phyloP scores from a whole-genome alignment of 2,113 vertebrate species.

The Neolamprologus tretocephalus region DNA sequence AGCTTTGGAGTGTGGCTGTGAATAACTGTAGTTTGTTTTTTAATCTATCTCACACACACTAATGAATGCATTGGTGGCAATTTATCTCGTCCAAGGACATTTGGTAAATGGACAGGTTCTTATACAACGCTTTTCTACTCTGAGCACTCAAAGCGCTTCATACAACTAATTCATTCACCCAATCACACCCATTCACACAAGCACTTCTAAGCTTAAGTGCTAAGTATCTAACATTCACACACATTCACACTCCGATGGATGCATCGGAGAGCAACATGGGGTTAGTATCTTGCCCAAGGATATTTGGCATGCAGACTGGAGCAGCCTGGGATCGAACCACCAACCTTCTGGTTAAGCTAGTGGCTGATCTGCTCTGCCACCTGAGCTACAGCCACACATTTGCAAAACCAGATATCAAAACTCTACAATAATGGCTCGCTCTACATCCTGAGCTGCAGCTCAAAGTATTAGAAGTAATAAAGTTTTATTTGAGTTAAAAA shows the following conservation, averaged over 20 bases:
- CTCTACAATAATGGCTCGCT: background rate
- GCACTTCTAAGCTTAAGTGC: too few relatives aligned
- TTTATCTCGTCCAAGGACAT: rapidly evolving
- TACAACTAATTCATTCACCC: too few relatives aligned
- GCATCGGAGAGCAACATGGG: too few relatives aligned
- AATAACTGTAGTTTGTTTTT: background rate
- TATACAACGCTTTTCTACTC: rapidly evolving
- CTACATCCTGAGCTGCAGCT: background rate
- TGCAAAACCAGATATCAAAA: rapidly evolving
- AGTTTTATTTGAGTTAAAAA: background rate
- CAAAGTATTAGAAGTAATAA: background rate
- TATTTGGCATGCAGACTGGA: too few relatives aligned
- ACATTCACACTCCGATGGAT: too few relatives aligned
- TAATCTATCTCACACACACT: rapidly evolving
- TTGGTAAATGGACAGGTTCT: background rate
- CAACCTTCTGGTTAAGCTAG: too few relatives aligned
- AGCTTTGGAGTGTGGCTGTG: background rate
- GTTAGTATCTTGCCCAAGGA: too few relatives aligned
- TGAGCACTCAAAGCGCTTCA: rapidly evolving
- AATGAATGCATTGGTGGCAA: background rate
- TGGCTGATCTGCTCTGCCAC: too few relatives aligned
- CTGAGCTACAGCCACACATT: background rate
- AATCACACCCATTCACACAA: too few relatives aligned
- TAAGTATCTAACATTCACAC: too few relatives aligned
- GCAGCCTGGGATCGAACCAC: too few relatives aligned